Percentiles rank a stretch among this genome's conserved stretches.
Evolutionary conservation across 2,888 invertebrate genomes (phyloP).

Genomic region (Gasteruption jaculator): DNA sequence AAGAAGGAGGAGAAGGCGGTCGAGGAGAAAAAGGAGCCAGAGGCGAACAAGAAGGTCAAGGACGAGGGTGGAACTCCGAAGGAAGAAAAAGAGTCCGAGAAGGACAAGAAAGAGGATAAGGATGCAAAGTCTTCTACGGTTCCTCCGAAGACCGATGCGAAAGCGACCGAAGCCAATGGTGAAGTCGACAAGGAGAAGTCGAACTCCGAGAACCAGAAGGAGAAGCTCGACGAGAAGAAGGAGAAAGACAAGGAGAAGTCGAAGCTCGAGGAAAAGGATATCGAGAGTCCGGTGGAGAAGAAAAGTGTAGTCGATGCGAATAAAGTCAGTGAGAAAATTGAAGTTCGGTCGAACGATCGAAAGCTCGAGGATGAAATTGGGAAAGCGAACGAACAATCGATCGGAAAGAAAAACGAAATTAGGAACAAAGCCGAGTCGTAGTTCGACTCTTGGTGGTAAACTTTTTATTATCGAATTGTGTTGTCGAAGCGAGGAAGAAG

Average conservation of each 20-base stretch:
- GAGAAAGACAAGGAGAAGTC: background rate
- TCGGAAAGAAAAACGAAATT: slow-evolving; percentile 37
- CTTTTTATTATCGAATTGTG: too few species aligned
- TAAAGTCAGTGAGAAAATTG: slow-evolving; percentile 15
- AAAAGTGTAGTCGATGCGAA: background rate
- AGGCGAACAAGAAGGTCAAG: slow-evolving; percentile 5
- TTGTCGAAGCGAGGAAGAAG: too few species aligned
- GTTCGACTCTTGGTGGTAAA: slow-evolving; percentile 26
- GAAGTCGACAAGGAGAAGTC: slow-evolving; percentile 16
- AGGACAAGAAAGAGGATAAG: slow-evolving; percentile 1
- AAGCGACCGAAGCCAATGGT: slow-evolving; percentile 23
- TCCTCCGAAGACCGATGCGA: slow-evolving; percentile 3
- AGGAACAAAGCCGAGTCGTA: slow-evolving; percentile 42
- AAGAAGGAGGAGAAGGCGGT: slow-evolving; percentile 7
- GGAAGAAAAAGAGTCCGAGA: background rate
- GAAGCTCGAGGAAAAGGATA: background rate
- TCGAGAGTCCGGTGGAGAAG: background rate
- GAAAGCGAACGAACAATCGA: slow-evolving; percentile 32
- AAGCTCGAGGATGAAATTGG: slow-evolving; percentile 28
- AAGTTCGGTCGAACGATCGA: slow-evolving; percentile 19
- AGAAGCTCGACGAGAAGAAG: slow-evolving; percentile 8
- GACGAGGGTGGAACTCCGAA: slow-evolving; percentile 1
- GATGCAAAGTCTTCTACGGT: slow-evolving; percentile 2
- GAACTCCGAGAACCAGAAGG: slow-evolving; percentile 13
- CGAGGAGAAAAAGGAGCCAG: slow-evolving; percentile 10